Evolutionary conservation across 64 coral and sea anemone genomes (phyloP).

Genomic region (Acropora yongei): DNA sequence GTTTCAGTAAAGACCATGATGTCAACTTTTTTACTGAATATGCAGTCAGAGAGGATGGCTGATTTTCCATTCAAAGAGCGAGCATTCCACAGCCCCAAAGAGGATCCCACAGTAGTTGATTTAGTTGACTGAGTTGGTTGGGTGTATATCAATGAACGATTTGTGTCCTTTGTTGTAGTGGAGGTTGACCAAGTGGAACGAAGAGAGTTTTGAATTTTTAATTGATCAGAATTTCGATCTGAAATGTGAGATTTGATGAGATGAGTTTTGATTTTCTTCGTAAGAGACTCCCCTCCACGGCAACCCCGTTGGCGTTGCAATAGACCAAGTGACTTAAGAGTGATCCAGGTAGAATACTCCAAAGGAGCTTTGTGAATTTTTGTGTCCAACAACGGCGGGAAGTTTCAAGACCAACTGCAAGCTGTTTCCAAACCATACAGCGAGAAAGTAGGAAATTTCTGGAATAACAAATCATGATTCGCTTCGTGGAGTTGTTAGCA

Average conservation of each 20-base stretch:
- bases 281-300: conserved; percentile 8
- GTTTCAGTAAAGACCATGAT: conserved; percentile 23
- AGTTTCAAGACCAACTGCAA: conserved; percentile 17
- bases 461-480: conserved; percentile 13
- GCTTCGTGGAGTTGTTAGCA: no score
- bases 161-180: neutral
- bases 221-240: neutral
- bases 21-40: conserved; percentile 21
- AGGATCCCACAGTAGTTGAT: neutral
- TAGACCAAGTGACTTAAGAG: conserved; percentile 38
- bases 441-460: conserved; percentile 17
- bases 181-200: conserved; percentile 25
- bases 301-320: conserved; percentile 5
- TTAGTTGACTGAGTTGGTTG: neutral
- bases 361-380: neutral
- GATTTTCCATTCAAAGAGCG: conserved; percentile 3
- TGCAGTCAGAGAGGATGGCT: conserved; percentile 10
- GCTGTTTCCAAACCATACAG: conserved; percentile 21
- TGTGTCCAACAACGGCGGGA: conserved; percentile 7
- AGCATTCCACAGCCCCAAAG: neutral
- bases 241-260: conserved; percentile 17
- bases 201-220: conserved; percentile 39
- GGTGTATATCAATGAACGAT: conserved; percentile 5
- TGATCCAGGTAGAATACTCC: neutral
- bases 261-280: conserved; percentile 3